phyloP scores from a whole-genome alignment of 2,113 vertebrate genomes.

The Upupa epops region DNA sequence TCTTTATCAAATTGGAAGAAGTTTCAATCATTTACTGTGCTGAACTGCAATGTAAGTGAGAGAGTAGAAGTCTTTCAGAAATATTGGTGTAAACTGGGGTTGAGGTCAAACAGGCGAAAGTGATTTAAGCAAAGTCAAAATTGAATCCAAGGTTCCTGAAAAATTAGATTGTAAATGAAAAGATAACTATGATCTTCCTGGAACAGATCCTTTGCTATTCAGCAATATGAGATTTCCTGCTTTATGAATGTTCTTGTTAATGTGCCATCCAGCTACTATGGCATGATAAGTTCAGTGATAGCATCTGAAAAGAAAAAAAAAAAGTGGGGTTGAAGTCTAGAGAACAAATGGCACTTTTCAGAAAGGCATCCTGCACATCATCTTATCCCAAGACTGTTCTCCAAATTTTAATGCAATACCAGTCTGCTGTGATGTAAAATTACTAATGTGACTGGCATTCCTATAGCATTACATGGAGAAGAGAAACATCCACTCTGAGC shows the following conservation, averaged over 20 bases:
- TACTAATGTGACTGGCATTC: conserved; percentile 50
- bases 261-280: not conserved
- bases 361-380: conserved; percentile 9
- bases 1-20: conserved; percentile 1
- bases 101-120: not conserved
- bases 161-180: conserved; percentile 27
- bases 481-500: conserved; percentile 32
- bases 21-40: conserved; percentile 6
- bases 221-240: not conserved
- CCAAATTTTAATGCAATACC: conserved; percentile 19
- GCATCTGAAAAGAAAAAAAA: not conserved
- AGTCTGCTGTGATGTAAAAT: conserved; percentile 37
- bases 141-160: conserved; percentile 2
- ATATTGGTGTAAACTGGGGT: conserved; percentile 9
- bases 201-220: not conserved
- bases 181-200: conserved; percentile 21
- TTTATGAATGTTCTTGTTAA: not conserved
- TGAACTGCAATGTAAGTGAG: not conserved
- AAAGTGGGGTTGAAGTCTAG: not conserved
- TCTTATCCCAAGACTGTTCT: conserved; percentile 1
- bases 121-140: conserved; percentile 1
- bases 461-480: conserved; percentile 31
- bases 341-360: not conserved
- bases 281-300: not conserved
- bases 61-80: conserved; percentile 10